Percentiles rank a stretch among this genome's conserved stretches.
These are phyloP conservation scores for Leptinotarsa tumamoca DNA, from an alignment of 2,888 invertebrate genomes.

Conservation along the genomic window DNA sequence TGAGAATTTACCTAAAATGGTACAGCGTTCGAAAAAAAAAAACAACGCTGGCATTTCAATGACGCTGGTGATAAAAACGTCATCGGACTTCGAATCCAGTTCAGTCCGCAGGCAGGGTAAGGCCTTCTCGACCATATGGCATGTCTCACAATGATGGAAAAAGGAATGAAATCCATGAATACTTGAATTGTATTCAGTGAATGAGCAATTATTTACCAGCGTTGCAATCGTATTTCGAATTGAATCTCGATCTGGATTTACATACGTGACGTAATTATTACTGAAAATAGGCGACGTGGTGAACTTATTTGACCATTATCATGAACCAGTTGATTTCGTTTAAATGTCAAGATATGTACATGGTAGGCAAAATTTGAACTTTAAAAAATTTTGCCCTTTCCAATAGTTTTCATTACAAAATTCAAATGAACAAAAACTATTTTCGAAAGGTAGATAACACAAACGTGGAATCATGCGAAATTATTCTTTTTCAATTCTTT, in stretches of 20 bases:
- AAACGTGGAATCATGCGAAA: too few species aligned
- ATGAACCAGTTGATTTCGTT: background rate
- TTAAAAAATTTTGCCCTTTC: too few species aligned
- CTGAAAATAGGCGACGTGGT: slow-evolving; percentile 8
- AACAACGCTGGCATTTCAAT: slow-evolving; percentile 39
- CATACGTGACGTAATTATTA: slow-evolving; percentile 7
- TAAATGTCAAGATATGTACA: background rate
- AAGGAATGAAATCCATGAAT: slow-evolving; percentile 20
- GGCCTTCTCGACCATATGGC: slow-evolving; percentile 40
- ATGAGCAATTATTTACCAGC: slow-evolving; percentile 23
- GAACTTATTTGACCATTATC: background rate
- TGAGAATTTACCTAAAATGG: slow-evolving; percentile 49
- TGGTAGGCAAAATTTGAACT: too few species aligned
- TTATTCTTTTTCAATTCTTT: too few species aligned
- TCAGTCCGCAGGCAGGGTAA: slow-evolving; percentile 22
- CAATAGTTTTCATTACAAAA: too few species aligned
- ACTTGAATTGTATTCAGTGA: slow-evolving; percentile 13
- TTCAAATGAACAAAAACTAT: too few species aligned
- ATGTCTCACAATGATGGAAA: slow-evolving; percentile 20
- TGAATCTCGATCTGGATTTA: slow-evolving; percentile 8
- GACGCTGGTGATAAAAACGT: slow-evolving; percentile 39
- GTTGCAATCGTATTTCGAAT: slow-evolving; percentile 10
- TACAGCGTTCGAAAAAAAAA: slow-evolving; percentile 27
- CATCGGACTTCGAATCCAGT: slow-evolving; percentile 34
- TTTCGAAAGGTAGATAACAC: too few species aligned